Evolutionary conservation across 2,113 vertebrate genomes (phyloP).

Genomic region (Colaptes auratus): DNA sequence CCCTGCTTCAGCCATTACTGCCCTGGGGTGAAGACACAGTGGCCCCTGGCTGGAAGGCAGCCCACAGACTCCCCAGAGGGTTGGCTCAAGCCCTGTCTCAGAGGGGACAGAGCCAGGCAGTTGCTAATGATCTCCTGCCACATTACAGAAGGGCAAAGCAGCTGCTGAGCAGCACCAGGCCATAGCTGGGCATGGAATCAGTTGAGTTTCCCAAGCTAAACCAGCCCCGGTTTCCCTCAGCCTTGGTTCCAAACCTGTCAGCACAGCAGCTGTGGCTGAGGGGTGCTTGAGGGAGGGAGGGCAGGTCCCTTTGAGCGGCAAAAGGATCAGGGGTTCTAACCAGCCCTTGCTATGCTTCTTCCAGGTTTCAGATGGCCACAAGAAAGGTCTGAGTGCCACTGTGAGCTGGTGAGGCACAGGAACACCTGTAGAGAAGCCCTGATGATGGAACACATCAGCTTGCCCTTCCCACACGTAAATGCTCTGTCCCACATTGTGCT

Average conservation of each 20-base stretch:
- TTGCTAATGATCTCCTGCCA: rapidly evolving
- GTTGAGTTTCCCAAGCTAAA: neutral
- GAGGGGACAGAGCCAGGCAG: neutral
- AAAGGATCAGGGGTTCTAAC: neutral
- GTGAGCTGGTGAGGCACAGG: neutral
- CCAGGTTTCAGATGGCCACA: neutral
- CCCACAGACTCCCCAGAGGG: neutral
- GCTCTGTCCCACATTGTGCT: rapidly evolving
- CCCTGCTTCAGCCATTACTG: rapidly evolving
- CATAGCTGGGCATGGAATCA: neutral
- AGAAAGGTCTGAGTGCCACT: rapidly evolving
- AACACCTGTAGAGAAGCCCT: rapidly evolving
- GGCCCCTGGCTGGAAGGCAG: neutral
- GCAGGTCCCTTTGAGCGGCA: neutral
- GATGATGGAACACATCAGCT: neutral
- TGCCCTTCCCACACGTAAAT: rapidly evolving
- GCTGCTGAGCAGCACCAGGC: rapidly evolving
- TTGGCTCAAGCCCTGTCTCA: neutral
- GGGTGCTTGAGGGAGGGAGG: neutral
- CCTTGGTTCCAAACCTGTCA: neutral
- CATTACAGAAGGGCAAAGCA: neutral
- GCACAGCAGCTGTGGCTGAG: rapidly evolving
- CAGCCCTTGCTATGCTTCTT: neutral
- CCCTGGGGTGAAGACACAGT: neutral
- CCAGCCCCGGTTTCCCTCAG: neutral